These are phyloP conservation scores for Timandra comae DNA, from an alignment of 2,888 invertebrate species.

Conservation along the genomic window DNA sequence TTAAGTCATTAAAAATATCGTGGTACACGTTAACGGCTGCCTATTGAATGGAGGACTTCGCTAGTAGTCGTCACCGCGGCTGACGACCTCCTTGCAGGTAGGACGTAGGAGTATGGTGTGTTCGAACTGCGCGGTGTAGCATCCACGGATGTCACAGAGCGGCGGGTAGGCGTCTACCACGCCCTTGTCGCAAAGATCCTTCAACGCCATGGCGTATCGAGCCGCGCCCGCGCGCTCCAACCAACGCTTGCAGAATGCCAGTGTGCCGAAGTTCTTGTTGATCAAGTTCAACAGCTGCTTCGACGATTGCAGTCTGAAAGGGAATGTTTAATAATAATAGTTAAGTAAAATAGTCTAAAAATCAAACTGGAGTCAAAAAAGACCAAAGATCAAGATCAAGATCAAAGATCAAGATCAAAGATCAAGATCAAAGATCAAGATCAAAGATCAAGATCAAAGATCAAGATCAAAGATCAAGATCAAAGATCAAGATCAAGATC, in stretches of 20 bases:
- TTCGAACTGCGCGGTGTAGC: constrained; percentile 99
- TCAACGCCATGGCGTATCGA: constrained; percentile 98
- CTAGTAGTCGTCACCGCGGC: constrained; percentile 97
- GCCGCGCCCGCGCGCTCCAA: constrained; percentile 97
- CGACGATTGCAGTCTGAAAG: constrained; percentile 89
- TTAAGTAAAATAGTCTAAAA: no score
- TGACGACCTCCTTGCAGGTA: constrained; percentile 98
- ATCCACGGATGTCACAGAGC: constrained; percentile 96
- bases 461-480: no score
- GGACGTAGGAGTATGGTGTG: constrained; percentile 98
- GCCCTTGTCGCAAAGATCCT: constrained; percentile 98
- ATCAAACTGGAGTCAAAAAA: no score
- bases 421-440: no score
- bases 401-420: no score
- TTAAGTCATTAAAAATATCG: no score
- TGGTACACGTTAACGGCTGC: no score
- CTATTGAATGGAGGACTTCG: no score
- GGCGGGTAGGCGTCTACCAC: constrained; percentile 99
- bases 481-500: no score
- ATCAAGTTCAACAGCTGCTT: constrained; percentile 94
- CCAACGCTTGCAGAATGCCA: constrained; percentile 99
- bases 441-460: no score
- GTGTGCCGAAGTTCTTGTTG: constrained; percentile 97
- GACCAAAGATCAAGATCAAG: no score
- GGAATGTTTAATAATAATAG: no score